Percentiles rank a stretch among this genome's conserved stretches.
Evolutionary conservation across 2,113 vertebrate species (phyloP).

Genomic region (Crotalus tigris): DNA sequence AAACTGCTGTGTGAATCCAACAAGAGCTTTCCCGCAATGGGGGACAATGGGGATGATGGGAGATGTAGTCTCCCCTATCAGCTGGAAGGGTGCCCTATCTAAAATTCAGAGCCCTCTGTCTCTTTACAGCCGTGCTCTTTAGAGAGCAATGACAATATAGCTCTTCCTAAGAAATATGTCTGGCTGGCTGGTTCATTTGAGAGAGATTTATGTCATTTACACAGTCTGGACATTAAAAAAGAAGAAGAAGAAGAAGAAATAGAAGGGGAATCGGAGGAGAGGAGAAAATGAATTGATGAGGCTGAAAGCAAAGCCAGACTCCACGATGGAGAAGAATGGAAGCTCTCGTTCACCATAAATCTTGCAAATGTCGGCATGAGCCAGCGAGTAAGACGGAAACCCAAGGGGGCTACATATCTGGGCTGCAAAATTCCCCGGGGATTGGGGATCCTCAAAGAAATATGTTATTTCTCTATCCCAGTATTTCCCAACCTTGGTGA

Average conservation of each 20-base stretch:
- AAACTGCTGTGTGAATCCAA: background rate
- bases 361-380: background rate
- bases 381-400: background rate
- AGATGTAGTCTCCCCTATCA: background rate
- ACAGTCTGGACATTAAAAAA: background rate
- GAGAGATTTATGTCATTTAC: constrained; percentile 21
- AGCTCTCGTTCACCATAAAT: background rate
- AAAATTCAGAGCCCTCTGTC: background rate
- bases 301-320: background rate
- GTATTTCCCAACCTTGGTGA: background rate
- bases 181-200: background rate
- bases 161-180: background rate
- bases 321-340: background rate
- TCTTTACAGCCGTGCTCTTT: background rate
- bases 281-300: background rate
- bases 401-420: background rate
- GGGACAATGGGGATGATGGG: background rate
- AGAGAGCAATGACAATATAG: background rate
- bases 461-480: background rate
- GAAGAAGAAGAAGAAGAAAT: too few relatives aligned
- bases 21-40: background rate
- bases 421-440: background rate
- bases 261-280: background rate
- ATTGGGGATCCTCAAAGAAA: background rate
- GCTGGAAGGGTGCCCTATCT: background rate